A percentile compares a stretch with the other conserved stretches of the same genome.
Conservation (phyloP, 2,888 invertebrate genomes). For the Lissonota sp. region DNA sequence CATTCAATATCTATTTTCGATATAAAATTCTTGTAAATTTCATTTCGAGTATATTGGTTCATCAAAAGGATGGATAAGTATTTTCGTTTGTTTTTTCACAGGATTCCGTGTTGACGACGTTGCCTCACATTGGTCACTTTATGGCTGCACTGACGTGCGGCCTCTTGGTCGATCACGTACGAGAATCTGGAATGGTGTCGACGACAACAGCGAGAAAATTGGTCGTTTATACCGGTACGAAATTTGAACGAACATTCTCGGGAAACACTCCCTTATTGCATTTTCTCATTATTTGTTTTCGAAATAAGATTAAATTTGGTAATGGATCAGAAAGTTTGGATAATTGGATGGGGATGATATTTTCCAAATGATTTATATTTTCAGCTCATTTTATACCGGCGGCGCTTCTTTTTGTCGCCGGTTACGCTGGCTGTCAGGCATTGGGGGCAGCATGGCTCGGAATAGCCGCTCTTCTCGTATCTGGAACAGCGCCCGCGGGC, state of each 20-base stretch:
- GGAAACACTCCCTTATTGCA: too few relatives aligned
- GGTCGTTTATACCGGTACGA: slow-evolving; percentile 85
- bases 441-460: slow-evolving; percentile 86
- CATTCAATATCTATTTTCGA: too few relatives aligned
- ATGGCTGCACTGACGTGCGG: slow-evolving; percentile 86
- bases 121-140: slow-evolving; percentile 86
- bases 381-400: slow-evolving; percentile 86
- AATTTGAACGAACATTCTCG: background rate
- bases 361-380: slow-evolving; percentile 38
- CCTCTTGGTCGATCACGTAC: slow-evolving; percentile 86
- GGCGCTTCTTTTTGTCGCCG: slow-evolving; percentile 86
- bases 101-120: slow-evolving; percentile 86
- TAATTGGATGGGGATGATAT: background rate
- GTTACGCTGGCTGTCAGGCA: slow-evolving; percentile 87
- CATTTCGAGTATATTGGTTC: too few relatives aligned
- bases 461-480: slow-evolving; percentile 86
- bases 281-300: background rate
- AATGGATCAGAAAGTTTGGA: too few relatives aligned
- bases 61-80: background rate
- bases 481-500: slow-evolving; percentile 86
- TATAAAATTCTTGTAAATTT: too few relatives aligned
- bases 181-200: slow-evolving; percentile 85
- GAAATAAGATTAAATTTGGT: background rate
- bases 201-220: slow-evolving; percentile 86
- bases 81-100: slow-evolving; percentile 68